Evolutionary conservation across 2,797 vertebrate genomes (phyloP), one percentile per base, ranked within the genome.

Genomic region (Fistularia tabacaria): DNA sequence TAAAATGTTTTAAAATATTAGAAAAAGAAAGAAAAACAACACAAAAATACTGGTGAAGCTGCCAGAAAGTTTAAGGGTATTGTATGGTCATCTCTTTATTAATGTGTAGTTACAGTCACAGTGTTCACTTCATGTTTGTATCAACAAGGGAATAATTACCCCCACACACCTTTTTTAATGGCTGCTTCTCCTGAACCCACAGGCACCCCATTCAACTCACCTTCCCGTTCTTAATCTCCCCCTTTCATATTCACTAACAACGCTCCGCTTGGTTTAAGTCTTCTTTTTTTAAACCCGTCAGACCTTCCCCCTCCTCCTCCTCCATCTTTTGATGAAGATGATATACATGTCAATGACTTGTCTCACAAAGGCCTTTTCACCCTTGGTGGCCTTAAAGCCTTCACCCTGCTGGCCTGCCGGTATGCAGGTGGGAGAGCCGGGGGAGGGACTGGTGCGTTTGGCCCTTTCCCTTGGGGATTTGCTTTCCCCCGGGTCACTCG

Each of bases 281-380:
- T 65, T 46, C n/a, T 58, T 75, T 40, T 54, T 71, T 81, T 76
- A 71, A 70, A 75, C 55, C 51, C 46, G 39, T 53, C 36, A 5
- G 9, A 2, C 1, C 6, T 40, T 13, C 39, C 11, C 38, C 14
- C 10, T 10, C 63, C 61, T 64, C 57, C 51, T 12, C 57, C 69
- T 36, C 73, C 52, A 62, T 5, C n/a, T 68, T 76, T 83, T 81
- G 74, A 82, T 83, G 80, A 76, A 51, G 81, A 81, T 79, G 66
- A 88, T 89, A 90, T 91, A 86, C 88, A 90, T 91, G 85, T 90
- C 86, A 91, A 91, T 89, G 58, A 86, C 53, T 15, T 66, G 6
- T 47, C 6, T 45, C 74, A 91, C 89, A 90, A 91, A 89, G 81
- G 67, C 70, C 87, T 82, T 88, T 91, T 90, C 84, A 85, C 70